Evolutionary conservation across 2,888 invertebrate genomes (phyloP), one percentile per base, ranked within the genome.

Genomic region (Dryomyza anilis): DNA sequence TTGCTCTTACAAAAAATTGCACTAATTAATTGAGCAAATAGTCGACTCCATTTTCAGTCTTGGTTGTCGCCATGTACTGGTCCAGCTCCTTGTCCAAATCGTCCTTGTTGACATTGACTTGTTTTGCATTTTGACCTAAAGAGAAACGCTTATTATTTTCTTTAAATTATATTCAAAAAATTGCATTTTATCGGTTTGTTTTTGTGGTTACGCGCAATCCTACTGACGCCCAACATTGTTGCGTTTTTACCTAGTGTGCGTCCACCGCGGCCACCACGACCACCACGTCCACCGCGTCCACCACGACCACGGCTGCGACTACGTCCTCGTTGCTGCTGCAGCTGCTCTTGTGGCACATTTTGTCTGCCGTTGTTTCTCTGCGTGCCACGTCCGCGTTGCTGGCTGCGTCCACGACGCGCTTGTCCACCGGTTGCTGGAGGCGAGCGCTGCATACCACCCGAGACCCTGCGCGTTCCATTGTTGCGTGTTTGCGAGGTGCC

Each of bases 41-140:
- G 58, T 80, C 79, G 75, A 77, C 74, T 64, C 76, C 69, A 55
- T 70, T 69, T 60, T 71, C 76, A 39, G 75, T 81, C 74, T 87
- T 88, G 25, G 88, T 87, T 72, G 87, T 86, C 3, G 89, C 86
- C 91, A 91, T 91, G 82, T 91, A 91, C 64, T 87, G 86, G 71
- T 91, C 91, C 33, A 91, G 78, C 73, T 91, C 88, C n/a, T 85
- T 85, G 73, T 91, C 91, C 61, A 91, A 78, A 74, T 89, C 86
- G 70, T 90, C 90, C 63, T 85, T 87, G 1, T 86, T 86, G 0
- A 82, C 80, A 56, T 12, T 25, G 10, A 67, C 69, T 6, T 50
- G 55, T 43, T 67, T 70, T 16, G 66, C 33, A 56, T 67, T 63
- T 59, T 74, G 78, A 64, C 76, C 82, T 78, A 70, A 2, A 46